Evolutionary conservation across 2,797 vertebrate species (phyloP).

Genomic region (Fistularia tabacaria): DNA sequence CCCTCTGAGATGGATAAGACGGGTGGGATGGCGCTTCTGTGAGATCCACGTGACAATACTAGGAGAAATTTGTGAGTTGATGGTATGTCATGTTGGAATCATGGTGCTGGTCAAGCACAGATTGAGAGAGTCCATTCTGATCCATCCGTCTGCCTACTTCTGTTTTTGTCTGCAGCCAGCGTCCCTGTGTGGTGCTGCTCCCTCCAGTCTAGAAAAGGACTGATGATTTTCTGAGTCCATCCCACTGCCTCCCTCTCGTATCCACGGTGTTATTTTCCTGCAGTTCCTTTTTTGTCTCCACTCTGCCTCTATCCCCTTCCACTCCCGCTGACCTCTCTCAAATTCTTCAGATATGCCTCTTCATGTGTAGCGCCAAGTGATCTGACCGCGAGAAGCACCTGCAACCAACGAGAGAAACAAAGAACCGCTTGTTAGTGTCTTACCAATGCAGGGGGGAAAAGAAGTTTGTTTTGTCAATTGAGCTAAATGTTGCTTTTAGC

Average conservation of each 20-base stretch:
- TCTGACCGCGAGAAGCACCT: slow-evolving; percentile 99
- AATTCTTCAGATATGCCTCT: slow-evolving; percentile 89
- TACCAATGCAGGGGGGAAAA: slow-evolving; percentile 28
- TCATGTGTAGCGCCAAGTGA: slow-evolving; percentile 99
- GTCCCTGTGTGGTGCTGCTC: slow-evolving; percentile 16
- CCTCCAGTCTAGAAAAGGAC: slow-evolving; percentile 16
- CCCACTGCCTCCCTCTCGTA: slow-evolving; percentile 11
- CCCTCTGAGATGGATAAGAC: slow-evolving; percentile 20
- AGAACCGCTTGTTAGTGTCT: slow-evolving; percentile 55
- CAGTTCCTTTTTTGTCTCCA: slow-evolving; percentile 34
- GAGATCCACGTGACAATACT: slow-evolving; percentile 13
- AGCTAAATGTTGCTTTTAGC: slow-evolving; percentile 69
- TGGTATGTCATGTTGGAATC: slow-evolving; percentile 18
- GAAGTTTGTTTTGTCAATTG: slow-evolving; percentile 63
- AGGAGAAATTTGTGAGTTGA: slow-evolving; percentile 15
- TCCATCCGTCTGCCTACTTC: slow-evolving; percentile 15
- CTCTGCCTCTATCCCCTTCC: slow-evolving; percentile 37
- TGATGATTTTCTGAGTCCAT: slow-evolving; percentile 20
- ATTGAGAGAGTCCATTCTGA: slow-evolving; percentile 20
- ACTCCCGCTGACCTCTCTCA: slow-evolving; percentile 43
- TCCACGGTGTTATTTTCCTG: slow-evolving; percentile 34
- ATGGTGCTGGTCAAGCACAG: slow-evolving; percentile 36
- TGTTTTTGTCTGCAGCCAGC: slow-evolving; percentile 39
- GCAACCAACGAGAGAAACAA: slow-evolving; percentile 57
- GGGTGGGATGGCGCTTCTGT: slow-evolving; percentile 34